These are phyloP conservation scores for Poecilia velifera DNA, from an alignment of 2,797 vertebrate genomes.

Conservation along the genomic window DNA sequence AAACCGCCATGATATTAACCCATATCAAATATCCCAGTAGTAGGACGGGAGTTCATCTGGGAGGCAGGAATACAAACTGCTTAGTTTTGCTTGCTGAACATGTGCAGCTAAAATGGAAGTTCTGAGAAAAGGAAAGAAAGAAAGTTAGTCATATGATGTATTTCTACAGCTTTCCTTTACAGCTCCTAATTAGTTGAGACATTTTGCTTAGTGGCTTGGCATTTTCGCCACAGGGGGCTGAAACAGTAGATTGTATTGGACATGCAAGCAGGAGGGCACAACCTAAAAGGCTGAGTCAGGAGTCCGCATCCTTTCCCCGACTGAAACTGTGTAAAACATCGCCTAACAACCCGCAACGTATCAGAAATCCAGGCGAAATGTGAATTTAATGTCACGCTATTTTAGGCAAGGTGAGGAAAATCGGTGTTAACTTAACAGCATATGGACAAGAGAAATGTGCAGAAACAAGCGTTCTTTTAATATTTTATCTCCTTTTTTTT, in stretches of 20 bases:
- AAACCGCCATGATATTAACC: conserved; percentile 12
- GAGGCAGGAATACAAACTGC: background rate
- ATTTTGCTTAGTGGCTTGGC: conserved; percentile 76
- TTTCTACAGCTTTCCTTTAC: conserved; percentile 59
- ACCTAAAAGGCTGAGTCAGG: conserved; percentile 69
- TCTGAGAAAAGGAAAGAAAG: conserved; percentile 10
- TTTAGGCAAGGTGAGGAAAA: conserved; percentile 42
- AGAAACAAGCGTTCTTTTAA: conserved; percentile 54
- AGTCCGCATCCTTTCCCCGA: conserved; percentile 36
- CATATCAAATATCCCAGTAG: conserved; percentile 16
- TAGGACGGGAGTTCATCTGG: background rate
- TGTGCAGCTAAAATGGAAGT: conserved; percentile 12
- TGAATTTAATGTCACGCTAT: conserved; percentile 16
- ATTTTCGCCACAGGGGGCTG: conserved; percentile 73
- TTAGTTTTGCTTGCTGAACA: background rate
- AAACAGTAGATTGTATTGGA: conserved; percentile 74
- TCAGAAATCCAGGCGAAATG: conserved; percentile 17
- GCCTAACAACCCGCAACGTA: conserved; percentile 30
- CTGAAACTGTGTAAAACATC: conserved; percentile 43
- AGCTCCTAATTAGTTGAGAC: conserved; percentile 74
- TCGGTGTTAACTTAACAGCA: conserved; percentile 30
- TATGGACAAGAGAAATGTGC: conserved; percentile 44
- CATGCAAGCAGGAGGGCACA: conserved; percentile 59
- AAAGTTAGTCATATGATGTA: conserved; percentile 47
- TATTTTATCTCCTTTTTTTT: conserved; percentile 40